phyloP scores from a whole-genome alignment of 2,113 vertebrate species.

The Turdus rufiventris region DNA sequence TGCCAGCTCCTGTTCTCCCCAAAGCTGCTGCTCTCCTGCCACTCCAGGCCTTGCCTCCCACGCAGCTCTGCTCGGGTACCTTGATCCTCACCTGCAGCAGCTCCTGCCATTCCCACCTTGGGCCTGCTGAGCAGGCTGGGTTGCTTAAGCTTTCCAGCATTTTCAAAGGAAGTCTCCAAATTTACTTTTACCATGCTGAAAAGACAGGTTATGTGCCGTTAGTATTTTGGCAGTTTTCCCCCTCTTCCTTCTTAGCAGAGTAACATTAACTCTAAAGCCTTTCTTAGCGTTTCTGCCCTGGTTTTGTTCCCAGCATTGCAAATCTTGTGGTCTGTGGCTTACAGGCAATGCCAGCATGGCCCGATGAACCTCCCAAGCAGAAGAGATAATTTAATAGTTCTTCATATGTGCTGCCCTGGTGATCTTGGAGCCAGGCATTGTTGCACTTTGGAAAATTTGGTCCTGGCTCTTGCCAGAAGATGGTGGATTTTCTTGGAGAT shows the following conservation, averaged over 20 bases:
- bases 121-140: not conserved
- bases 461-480: not conserved
- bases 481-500: conserved; percentile 22
- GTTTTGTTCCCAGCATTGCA: conserved; percentile 7
- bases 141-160: not conserved
- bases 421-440: conserved; percentile 1
- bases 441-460: not conserved
- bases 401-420: not conserved
- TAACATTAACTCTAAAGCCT: not conserved
- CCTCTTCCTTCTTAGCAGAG: not conserved
- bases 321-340: not conserved
- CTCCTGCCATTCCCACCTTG: not conserved
- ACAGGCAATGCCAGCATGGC: not conserved
- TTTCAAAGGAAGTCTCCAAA: not conserved
- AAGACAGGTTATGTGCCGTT: not conserved
- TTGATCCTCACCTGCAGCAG: not conserved
- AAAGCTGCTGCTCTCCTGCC: not conserved
- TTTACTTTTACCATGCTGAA: not conserved
- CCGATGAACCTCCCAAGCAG: conserved; percentile 28
- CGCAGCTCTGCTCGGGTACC: not conserved
- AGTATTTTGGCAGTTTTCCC: rapidly evolving
- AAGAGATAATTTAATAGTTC: conserved; percentile 21
- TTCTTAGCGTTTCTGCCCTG: not conserved
- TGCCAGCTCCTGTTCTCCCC: not conserved
- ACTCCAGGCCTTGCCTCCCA: not conserved